Evolutionary conservation across 2,113 vertebrate genomes (phyloP).

Genomic region (Oryzias javanicus): DNA sequence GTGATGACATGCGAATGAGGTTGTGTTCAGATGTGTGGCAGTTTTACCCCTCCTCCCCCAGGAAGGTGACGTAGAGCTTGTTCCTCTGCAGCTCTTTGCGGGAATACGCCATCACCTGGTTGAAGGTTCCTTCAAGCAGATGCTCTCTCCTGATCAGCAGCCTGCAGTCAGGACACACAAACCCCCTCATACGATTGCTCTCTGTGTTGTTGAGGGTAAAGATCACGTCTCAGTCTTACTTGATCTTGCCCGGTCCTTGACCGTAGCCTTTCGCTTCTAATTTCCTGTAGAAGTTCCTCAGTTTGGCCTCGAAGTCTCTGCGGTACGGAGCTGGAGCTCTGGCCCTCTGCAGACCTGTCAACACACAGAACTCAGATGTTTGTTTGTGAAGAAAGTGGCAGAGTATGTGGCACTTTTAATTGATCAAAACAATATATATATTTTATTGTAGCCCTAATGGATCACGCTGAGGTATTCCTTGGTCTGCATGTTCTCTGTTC

Average conservation of each 20-base stretch:
- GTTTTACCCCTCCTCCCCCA: conserved; percentile 94
- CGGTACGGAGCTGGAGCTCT: conserved; percentile 96
- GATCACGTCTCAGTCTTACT: conserved; percentile 77
- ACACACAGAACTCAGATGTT: background rate
- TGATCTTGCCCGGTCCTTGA: conserved; percentile 97
- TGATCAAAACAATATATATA: too few species aligned
- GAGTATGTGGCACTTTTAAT: too few species aligned
- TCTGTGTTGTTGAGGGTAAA: background rate
- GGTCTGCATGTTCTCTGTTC: too few species aligned
- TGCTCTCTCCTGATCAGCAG: conserved; percentile 93
- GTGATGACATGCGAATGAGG: too few species aligned
- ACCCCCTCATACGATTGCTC: background rate
- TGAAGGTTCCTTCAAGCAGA: conserved; percentile 95
- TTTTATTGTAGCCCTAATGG: too few species aligned
- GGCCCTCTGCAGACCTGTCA: conserved; percentile 88
- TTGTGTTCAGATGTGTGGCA: background rate
- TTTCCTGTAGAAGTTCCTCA: conserved; percentile 97
- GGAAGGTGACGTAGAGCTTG: conserved; percentile 95
- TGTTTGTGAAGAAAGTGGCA: too few species aligned
- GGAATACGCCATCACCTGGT: conserved; percentile 97
- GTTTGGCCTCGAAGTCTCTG: conserved; percentile 97
- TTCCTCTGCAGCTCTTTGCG: conserved; percentile 97
- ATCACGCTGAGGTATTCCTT: too few species aligned
- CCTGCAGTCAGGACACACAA: conserved; percentile 63
- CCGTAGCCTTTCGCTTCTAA: conserved; percentile 98